Base-by-base conservation (phyloP, 2,888 invertebrate genomes). In the Rotaria macrura region DNA sequence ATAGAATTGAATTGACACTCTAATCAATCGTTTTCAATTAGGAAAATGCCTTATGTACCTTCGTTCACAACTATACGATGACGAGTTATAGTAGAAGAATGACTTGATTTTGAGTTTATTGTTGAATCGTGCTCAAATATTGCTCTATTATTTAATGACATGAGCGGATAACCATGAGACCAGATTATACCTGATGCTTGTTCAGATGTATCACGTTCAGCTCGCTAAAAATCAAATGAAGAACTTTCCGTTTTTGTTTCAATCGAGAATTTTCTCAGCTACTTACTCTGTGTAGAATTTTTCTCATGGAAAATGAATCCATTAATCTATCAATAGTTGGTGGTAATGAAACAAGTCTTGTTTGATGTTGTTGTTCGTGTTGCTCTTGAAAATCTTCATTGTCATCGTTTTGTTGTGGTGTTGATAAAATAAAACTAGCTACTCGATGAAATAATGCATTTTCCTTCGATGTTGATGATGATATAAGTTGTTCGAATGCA, bases 311-410 rank as follows among this genome's bases (percentile, higher is more conserved):
- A 79, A 79, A n/a, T 43, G 79, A 34, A 43, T 79, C 79, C 79
- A 79, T 79, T 43, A 79, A n/a, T 43, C 43, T 79, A n/a, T 40
- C 43, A 43, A 79, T 43, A 0, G 79, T 43, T 79, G 79, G 43
- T 43, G 79, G 79, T 43, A 79, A 79, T 43, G 79, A 79, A n/a
- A 79, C 40, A 29, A 65, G 65, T 65, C 65, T 34, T 65, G 29
- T 34, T 25, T 40, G 79, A 2, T 43, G 79, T 79, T 40, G 43
- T 43, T 43, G 20, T 25, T 40, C 43, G 1, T 43, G 79, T 79
- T 40, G 43, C n/a, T 43, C 43, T 43, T 38, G 20, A 23, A 43
- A 25, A n/a, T 43, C 43, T n/a, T 40, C 10, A 40, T 43, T 23
- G 25, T 40, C 40, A 79, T 79, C 43, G 0, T 25, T 17, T 49